Base-by-base conservation (phyloP, 2,888 invertebrate species). In the Physocephala rufipes region DNA sequence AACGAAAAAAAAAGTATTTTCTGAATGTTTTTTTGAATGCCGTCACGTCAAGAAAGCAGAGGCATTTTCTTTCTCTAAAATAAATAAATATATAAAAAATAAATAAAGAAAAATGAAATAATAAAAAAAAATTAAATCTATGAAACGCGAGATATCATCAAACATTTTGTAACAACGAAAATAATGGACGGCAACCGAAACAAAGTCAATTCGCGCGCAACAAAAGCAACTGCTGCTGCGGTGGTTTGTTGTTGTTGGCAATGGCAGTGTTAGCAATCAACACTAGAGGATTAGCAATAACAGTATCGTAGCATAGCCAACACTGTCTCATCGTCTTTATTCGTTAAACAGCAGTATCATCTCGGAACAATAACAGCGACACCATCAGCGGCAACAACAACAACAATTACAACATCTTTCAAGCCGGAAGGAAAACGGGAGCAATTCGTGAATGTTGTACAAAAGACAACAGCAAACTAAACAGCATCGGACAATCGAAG, bases 331-430 rank as follows among this genome's bases (percentile, higher is more conserved):
- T 36, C 36, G 36, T 36, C 5, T 36, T 36, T 36, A 36, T 36
- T 36, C 36, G 36, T 36, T 36, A 36, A 36, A 36, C 36, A 36
- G 9, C 5, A 4, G 30, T 7, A 62, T 36, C 36, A 19, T 36
- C 19, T 62, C 36, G 36, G 36, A 15, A 53, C 53, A 66, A 28
- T 16, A 28, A 36, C 36, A 66, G n/a, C 59, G 59, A 69, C 55
- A 45, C 24, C 30, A 30, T 28, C 67, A 26, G n/a, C 19, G 43
- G 43, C 64, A 58, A 36, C 58, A 61, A 28, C 53, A 65, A 2
- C 15, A 68, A 47, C 47, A 66, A 43, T 49, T 36, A 1, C 55
- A 66, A 47, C 24, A 64, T 53, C 62, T 30, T 61, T 51, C 62
- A 30, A 36, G n/a, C 13, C 55, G 55, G 43, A 30, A 36, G 47